Percentiles rank a stretch among this genome's conserved stretches.
Evolutionary conservation across 2,797 vertebrate genomes (phyloP).

Genomic region (Remorina albescens): DNA sequence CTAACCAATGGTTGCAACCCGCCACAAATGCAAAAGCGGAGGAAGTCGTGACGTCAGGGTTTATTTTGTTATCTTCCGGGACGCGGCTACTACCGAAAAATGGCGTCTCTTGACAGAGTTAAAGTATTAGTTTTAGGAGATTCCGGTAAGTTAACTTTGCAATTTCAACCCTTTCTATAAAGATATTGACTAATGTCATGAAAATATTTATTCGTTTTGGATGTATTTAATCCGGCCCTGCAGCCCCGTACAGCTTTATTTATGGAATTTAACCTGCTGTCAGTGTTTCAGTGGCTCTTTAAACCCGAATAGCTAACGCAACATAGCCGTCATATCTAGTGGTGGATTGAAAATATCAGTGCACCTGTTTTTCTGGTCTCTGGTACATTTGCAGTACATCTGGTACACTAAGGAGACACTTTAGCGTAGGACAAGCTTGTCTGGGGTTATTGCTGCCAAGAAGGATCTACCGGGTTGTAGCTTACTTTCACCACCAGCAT

Average conservation of each 20-base stretch:
- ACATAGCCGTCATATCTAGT: not conserved
- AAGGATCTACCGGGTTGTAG: too few species aligned
- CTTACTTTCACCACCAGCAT: too few species aligned
- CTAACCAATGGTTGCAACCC: constrained; percentile 38
- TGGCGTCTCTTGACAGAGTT: constrained; percentile 95
- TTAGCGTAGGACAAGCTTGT: not conserved
- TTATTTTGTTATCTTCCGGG: constrained; percentile 64
- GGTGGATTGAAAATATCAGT: not conserved
- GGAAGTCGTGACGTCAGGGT: not conserved
- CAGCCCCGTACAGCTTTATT: not conserved
- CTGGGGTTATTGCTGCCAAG: too few species aligned
- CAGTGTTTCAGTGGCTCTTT: not conserved
- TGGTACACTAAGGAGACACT: not conserved
- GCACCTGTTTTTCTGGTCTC: not conserved
- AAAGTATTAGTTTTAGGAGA: constrained; percentile 97
- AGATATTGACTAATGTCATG: not conserved
- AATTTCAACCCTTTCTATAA: fast-evolving
- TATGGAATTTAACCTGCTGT: not conserved
- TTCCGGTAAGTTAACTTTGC: constrained; percentile 86
- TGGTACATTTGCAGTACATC: not conserved
- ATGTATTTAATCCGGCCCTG: fast-evolving
- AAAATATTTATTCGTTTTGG: not conserved
- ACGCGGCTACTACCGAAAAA: constrained; percentile 12
- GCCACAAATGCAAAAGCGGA: too few species aligned
- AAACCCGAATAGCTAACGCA: not conserved